Evolutionary conservation across 2,888 invertebrate genomes (phyloP), one percentile per base, ranked within the genome.

Genomic region (Gortyna flavago): DNA sequence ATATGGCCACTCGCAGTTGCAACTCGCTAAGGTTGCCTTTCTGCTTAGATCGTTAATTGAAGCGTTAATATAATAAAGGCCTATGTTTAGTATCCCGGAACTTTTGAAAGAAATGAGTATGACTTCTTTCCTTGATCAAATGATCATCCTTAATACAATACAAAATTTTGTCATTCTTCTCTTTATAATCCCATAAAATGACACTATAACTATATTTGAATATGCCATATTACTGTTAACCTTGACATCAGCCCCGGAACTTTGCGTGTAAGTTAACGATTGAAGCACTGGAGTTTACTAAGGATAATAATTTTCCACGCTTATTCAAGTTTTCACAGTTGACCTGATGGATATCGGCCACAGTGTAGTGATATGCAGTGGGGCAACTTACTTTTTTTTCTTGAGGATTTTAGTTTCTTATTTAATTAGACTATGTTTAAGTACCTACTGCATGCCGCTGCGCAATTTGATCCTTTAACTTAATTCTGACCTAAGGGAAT

Each of bases 241-340:
- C 81, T 79, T 85, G 79, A 77, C 81, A 79, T 84, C 75, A 75
- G 75, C 75, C 72, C 65, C 48, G 78, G 70, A 79, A 81, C 64
- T 67, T 76, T 72, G 67, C 73, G 73, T 83, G 66, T 57, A 72
- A 67, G 65, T 71, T 85, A 86, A 85, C 67, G 75, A 84, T 51
- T 70, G 73, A 54, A 59, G 57, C 57, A 82, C 18, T 65, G 64
- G 65, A 51, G 72, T 35, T 69, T 71, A 72, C 25, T 61, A 41
- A n/a, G 72, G 71, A 76, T 83, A 78, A 73, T 84, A 32, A 86
- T 73, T 78, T 75, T 75, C 44, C 61, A 73, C 77, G 77, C 61
- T 51, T 77, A 79, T 86, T 74, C 35, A 73, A 64, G 68, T 79
- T 86, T 84, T 76, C 65, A 62, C 70, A 74, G 73, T 73, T 79